Base-by-base conservation (phyloP, 2,113 vertebrate genomes). In the Pygoscelis antarcticus region DNA sequence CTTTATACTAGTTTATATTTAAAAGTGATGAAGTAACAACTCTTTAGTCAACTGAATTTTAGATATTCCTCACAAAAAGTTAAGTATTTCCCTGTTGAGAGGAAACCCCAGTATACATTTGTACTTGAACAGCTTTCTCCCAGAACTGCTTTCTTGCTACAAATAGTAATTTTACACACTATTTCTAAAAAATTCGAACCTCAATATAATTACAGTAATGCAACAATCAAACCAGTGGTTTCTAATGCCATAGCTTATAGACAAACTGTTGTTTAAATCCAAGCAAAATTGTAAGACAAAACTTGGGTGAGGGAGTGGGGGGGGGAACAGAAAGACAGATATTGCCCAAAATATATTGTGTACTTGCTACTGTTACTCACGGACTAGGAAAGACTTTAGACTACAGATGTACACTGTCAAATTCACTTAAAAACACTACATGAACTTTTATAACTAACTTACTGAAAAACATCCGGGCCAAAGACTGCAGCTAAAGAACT, bases 401-500 rank as follows among this genome's bases (percentile, higher is more conserved):
- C 34, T 79, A 87, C 40, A 57, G 2, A 64, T 16, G 16, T 10
- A 79, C 20, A 52, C 26, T 25, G 27, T 17, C 30, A 64, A 60
- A 76, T 55, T 78, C 44, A 40, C 68, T 62, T 4, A 44, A 34
- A 82, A 92, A 62, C 20, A 77, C 54, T 3, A 3, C 40, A 94
- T 54, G 86, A 96, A 85, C 66, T 79, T 90, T 65, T 79, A 46
- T 34, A 95, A 92, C 29, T 87, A 83, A 98, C 99, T 99, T 98
- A 99, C 99, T 99, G 99, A 96, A 99, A 99, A 97, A 99, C 98
- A 98, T 99, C 99, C 8, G 99, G 99, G 92, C 99, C 99, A 88
- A 99, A 99, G 97, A 99, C 99, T 61, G 99, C 99, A 92, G 99
- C 99, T 97, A 99, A 98, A 86, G 99, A 98, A 95, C 98, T 99